Conservation (phyloP, 2,113 vertebrate species). For the Cyprinodon variegatus region DNA sequence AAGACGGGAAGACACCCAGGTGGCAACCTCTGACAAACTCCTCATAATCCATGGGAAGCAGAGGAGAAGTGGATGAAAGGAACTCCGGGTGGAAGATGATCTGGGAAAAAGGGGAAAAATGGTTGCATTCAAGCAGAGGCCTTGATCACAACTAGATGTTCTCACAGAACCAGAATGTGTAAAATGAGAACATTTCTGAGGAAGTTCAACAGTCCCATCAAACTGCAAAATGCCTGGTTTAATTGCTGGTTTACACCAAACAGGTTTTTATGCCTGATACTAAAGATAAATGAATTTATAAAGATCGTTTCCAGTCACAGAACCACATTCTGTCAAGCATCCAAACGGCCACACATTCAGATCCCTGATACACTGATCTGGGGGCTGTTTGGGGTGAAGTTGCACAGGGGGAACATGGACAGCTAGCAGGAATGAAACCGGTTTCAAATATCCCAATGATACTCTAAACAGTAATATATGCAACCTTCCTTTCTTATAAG, state of each 20-base stretch:
- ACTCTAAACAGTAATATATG: too few relatives aligned
- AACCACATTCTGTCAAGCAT: too few relatives aligned
- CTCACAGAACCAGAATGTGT: too few relatives aligned
- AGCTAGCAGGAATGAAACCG: too few relatives aligned
- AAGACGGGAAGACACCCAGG: constrained; percentile 92
- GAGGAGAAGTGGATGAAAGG: constrained; percentile 90
- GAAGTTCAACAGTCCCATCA: too few relatives aligned
- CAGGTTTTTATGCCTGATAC: background rate
- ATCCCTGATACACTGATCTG: too few relatives aligned
- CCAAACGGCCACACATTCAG: too few relatives aligned
- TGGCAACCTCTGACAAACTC: constrained; percentile 95
- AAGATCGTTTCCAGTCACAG: background rate
- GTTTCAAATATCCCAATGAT: too few relatives aligned
- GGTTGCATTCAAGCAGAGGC: background rate
- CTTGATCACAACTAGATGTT: background rate
- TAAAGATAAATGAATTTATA: background rate
- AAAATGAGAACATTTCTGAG: too few relatives aligned
- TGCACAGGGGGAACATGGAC: too few relatives aligned
- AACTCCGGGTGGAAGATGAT: constrained; percentile 95
- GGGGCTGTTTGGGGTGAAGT: too few relatives aligned
- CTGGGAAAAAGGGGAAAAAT: constrained; percentile 64
- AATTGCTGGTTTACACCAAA: background rate
- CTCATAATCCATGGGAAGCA: constrained; percentile 92
- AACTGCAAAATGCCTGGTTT: background rate
- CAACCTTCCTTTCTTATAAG: too few relatives aligned